Base-by-base conservation (phyloP, 1,140 invertebrate genomes). In the Brachionus angularis region DNA sequence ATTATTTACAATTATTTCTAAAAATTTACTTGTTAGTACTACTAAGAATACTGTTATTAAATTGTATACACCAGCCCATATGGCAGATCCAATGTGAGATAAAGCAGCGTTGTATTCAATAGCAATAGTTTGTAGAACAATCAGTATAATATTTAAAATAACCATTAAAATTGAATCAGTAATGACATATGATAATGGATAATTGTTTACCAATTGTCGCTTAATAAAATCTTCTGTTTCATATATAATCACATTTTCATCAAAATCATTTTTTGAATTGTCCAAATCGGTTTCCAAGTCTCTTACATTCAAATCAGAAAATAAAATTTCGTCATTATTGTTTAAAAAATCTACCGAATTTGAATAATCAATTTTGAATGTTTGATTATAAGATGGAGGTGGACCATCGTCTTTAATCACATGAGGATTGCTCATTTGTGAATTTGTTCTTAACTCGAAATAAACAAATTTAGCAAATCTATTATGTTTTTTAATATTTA, bases 1-100 rank as follows among this genome's bases (percentile, higher is more conserved):
- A 67, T 31, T 21, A 46, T n/a, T 44, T 21, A 39, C n/a, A 33
- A 44, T 27, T 34, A 23, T 39, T 44, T 34, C 7, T 61, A 12
- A 23, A 25, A 34, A 36, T 23, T 47, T 67, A 67, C 62, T 50
- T 18, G 47, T 67, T 21, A 47, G 23, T 23, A 67, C 7, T 10
- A 25, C 42, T 47, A 67, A 16, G 8, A 67, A 1, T 10, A 46
- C 62, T 21, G 47, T 27, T 34, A 67, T 47, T 21, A 67, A 47
- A 36, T 67, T 67, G 29, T 67, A 67, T 2, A 47, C 8, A 10
- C 62, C 62, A n/a, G 62, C 62, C 62, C 62, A 67, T 7, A 67
- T 67, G n/a, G 62, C 62, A 31, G 62, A 46, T 18, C 62, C 62
- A 5, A 67, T 16, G 27, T 47, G 47, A 16, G 62, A 46, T 29